These are phyloP conservation scores for Taeniopygia guttata DNA, from an alignment of 2,797 vertebrate genomes.

Conservation along the genomic window DNA sequence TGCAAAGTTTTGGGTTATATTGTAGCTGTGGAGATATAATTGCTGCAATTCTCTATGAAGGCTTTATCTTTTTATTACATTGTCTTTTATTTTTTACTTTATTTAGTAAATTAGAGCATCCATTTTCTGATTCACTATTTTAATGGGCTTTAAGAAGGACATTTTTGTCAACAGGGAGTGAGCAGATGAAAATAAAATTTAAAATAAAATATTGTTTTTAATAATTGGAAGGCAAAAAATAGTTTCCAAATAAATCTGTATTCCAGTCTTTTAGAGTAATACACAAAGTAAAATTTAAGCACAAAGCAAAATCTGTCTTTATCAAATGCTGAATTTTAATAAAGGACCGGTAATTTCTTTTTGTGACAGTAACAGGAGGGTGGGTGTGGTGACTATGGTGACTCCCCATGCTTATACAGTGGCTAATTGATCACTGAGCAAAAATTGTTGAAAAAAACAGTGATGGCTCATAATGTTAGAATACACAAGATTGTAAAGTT, in stretches of 20 bases:
- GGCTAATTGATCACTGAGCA: neutral
- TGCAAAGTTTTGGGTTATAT: constrained; percentile 85
- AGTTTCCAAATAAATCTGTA: neutral
- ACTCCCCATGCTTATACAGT: neutral
- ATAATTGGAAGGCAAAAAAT: neutral
- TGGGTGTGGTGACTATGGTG: neutral
- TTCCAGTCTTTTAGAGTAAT: neutral
- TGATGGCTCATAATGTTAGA: neutral
- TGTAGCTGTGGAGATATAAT: constrained; percentile 84
- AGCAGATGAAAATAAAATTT: neutral
- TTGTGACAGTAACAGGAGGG: neutral
- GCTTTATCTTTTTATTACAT: constrained; percentile 77
- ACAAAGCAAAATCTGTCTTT: neutral
- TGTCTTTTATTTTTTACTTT: constrained; percentile 60
- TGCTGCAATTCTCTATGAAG: constrained; percentile 76
- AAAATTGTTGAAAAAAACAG: neutral
- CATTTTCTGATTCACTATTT: constrained; percentile 53
- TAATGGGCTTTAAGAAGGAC: constrained; percentile 38
- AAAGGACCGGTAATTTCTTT: neutral
- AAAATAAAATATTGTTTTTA: neutral
- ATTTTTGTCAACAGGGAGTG: constrained; percentile 4
- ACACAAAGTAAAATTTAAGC: neutral
- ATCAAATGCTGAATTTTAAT: neutral
- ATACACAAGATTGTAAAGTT: neutral
- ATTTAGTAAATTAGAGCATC: constrained; percentile 65